A percentile compares a stretch with the other conserved stretches of the same genome.
Conservation (phyloP, 2,113 vertebrate species). For the Spea bombifrons region DNA sequence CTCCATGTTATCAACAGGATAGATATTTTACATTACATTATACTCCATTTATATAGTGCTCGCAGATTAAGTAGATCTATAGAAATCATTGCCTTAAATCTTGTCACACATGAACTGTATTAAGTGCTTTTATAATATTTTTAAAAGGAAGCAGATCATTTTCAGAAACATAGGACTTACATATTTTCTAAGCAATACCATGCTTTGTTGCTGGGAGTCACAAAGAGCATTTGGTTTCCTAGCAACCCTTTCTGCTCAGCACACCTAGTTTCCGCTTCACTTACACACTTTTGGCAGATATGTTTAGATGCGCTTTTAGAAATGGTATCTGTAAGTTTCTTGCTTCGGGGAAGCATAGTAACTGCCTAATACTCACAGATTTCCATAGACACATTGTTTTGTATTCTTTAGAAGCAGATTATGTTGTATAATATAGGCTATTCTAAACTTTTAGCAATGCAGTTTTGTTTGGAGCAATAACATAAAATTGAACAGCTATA, state of each 20-base stretch:
- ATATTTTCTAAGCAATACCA: constrained; percentile 40
- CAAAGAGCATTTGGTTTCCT: constrained; percentile 35
- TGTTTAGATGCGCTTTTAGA: not conserved
- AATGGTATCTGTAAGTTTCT: not conserved
- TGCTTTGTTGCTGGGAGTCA: constrained; percentile 14
- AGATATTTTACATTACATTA: too few species aligned
- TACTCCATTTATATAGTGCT: too few species aligned
- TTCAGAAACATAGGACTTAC: constrained; percentile 8
- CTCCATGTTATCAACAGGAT: too few species aligned
- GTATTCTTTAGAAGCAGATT: too few species aligned
- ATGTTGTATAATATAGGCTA: too few species aligned
- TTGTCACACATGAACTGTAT: not conserved
- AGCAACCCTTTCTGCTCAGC: constrained; percentile 19
- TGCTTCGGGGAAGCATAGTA: not conserved
- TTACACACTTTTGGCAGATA: not conserved
- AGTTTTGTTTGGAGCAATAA: too few species aligned
- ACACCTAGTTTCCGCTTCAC: not conserved
- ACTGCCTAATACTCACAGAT: too few species aligned
- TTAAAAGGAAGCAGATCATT: constrained; percentile 6
- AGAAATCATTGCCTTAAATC: constrained; percentile 21
- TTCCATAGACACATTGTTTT: too few species aligned
- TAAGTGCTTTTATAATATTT: constrained; percentile 13
- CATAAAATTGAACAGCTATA: too few species aligned
- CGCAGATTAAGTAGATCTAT: too few species aligned
- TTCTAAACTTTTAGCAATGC: too few species aligned